Evolutionary conservation across 37 sponge, comb jelly and placozoan species (phyloP).

Genomic region (Tethya wilhelma): DNA sequence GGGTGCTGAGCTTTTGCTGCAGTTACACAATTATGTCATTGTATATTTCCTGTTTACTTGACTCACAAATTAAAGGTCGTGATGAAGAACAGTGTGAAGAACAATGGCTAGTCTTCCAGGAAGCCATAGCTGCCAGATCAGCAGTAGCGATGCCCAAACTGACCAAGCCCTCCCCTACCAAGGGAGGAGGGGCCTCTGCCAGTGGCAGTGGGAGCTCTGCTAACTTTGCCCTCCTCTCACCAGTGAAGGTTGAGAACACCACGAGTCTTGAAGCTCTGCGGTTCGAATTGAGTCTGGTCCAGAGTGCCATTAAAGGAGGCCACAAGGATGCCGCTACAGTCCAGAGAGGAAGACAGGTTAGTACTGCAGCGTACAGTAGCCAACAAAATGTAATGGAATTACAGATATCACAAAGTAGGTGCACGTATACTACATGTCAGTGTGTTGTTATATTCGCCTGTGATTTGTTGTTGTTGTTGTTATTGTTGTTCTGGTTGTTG

Average conservation of each 20-base stretch:
- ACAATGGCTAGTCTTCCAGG: constrained; percentile 70
- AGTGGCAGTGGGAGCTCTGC: neutral
- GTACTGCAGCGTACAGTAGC: neutral
- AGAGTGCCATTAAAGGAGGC: constrained; percentile 45
- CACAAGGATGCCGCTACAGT: constrained; percentile 43
- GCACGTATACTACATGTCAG: too few species aligned
- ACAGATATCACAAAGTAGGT: neutral
- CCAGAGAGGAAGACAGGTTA: constrained; percentile 32
- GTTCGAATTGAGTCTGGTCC: constrained; percentile 46
- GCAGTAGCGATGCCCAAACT: constrained; percentile 41
- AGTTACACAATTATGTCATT: too few species aligned
- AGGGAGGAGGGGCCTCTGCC: neutral
- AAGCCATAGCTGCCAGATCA: constrained; percentile 46
- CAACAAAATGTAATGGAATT: neutral
- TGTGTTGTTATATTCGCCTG: neutral
- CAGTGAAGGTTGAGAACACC: constrained; percentile 44
- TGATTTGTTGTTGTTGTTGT: neutral
- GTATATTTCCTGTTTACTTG: too few species aligned
- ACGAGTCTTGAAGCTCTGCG: constrained; percentile 67
- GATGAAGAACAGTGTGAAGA: constrained; percentile 55
- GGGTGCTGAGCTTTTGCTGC: too few species aligned
- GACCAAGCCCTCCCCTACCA: neutral
- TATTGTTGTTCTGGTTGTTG: neutral
- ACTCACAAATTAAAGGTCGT: too few species aligned
- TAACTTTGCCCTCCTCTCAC: constrained; percentile 29